Evolutionary conservation across 2,888 invertebrate genomes (phyloP), one percentile per base, ranked within the genome.

Genomic region (Hirtodrosophila cameraria): DNA sequence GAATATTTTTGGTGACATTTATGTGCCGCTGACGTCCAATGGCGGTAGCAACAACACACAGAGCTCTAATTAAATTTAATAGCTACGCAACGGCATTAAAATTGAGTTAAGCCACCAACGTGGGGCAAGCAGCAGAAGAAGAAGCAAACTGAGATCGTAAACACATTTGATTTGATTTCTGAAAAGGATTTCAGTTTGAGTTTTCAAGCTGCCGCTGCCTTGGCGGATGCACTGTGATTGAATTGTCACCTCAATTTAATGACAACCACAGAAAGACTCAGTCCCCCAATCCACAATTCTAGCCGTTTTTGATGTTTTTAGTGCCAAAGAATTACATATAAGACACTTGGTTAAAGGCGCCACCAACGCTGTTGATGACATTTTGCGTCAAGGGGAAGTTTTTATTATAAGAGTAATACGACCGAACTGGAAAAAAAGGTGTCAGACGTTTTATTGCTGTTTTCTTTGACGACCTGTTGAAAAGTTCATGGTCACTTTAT

Each of bases 31-130:
- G 62, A 62, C 64, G 53, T 54, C 68, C 68, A 68, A 66, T 68
- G 70, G 68, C 77, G 71, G 69, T 57, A 68, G 67, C 59, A 57
- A 74, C 62, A 65, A 66, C 74, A 58, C 74, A 58, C 67, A 75
- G 82, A 71, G 78, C 67, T 87, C 86, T 86, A 86, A 86, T 86
- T 86, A 86, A 86, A 86, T 87, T 87, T 84, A 86, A 84, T 84
- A 84, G 82, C 86, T 54, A 62, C 69, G 48, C 63, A 71, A 54
- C 46, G 62, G 67, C 82, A 84, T 81, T n/a, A 75, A 84, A 78
- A 66, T 66, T 64, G 66, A 39, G 64, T 42, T 23, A 42, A 70
- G 77, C 82, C 77, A 83, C 83, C 80, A 83, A 73, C 75, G 62
- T 49, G 62, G 69, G 50, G 28, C 27, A 41, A 33, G 46, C 11